Conservation (phyloP, 2,888 invertebrate genomes). For the Ochropleura leucogaster region DNA sequence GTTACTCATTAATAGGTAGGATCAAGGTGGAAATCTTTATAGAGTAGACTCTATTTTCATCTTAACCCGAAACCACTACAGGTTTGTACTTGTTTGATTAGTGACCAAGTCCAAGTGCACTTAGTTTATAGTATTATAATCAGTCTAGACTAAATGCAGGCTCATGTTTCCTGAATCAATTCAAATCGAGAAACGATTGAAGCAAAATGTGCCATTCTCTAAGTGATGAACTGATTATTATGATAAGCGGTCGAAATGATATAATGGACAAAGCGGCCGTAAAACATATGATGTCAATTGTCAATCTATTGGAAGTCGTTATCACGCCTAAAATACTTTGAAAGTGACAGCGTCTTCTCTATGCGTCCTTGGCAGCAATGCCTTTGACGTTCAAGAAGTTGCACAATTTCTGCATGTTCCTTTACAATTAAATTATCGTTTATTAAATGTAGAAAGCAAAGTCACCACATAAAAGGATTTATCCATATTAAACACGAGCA, state of each 20-base stretch:
- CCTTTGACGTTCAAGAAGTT: not conserved
- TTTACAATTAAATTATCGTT: not conserved
- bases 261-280: not conserved
- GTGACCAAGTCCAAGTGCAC: not conserved
- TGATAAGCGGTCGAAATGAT: not conserved
- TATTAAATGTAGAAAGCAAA: constrained; percentile 8
- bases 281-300: not conserved
- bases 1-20: not conserved
- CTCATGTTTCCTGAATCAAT: not conserved
- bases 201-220: not conserved
- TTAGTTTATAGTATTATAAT: not conserved
- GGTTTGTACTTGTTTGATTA: not conserved
- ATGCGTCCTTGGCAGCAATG: not conserved
- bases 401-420: not conserved
- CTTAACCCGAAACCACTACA: not conserved
- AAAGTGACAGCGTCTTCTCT: not conserved
- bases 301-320: not conserved
- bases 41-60: not conserved
- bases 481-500: constrained; percentile 26
- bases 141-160: not conserved
- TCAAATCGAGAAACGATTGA: not conserved
- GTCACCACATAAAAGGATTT: not conserved
- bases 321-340: not conserved
- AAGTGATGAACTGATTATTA: not conserved
- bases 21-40: not conserved